Base-by-base conservation (phyloP, 2,797 vertebrate genomes). In the Enteromius anoplus region DNA sequence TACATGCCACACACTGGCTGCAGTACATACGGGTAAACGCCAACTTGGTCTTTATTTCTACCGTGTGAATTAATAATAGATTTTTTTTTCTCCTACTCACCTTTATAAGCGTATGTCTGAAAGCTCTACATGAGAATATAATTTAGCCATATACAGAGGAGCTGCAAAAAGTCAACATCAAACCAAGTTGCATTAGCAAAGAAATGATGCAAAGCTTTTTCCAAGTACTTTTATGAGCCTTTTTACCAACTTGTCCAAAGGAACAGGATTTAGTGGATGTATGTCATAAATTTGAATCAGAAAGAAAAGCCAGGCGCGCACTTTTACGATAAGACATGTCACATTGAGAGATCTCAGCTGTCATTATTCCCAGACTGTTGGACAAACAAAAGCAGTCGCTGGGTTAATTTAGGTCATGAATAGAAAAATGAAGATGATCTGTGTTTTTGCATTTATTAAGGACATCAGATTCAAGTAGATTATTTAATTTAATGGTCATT, bases 1-100 rank as follows among this genome's bases (percentile, higher is more conserved):
- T 99, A 17, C 97, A 99, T 85, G 95, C 94, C 53, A 99, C 98
- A 0, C 98, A 98, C 85, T 99, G 98, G 98, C 93, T 99, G 86
- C 96, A 99, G 88, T 97, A 99, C 76, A 96, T 97, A 84, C 90
- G 93, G 94, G 87, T 88, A 82, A 86, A 75, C 21, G 4, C 2
- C 34, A 80, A 4, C 12, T n/a, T 72, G 10, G 26, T 72, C 32
- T n/a, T 70, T 70, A 49, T 32, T 64, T 0, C 32, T 53, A 21
- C n/a, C 4, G 8, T 53, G 6, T 53, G 15, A n/a, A 26, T 71
- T 45, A 7, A 23, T n/a, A 26, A 71, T 47, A 3, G 12, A 47
- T 71, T 23, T 47, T 4, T 23, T 40, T 26, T 64, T 64, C 60
- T 17, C 29, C 15, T 32, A 64, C 29, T 32, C 62, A 32, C 0